Conservation (phyloP, 2,888 invertebrate species). For the Tenthredo scrophulariae region DNA sequence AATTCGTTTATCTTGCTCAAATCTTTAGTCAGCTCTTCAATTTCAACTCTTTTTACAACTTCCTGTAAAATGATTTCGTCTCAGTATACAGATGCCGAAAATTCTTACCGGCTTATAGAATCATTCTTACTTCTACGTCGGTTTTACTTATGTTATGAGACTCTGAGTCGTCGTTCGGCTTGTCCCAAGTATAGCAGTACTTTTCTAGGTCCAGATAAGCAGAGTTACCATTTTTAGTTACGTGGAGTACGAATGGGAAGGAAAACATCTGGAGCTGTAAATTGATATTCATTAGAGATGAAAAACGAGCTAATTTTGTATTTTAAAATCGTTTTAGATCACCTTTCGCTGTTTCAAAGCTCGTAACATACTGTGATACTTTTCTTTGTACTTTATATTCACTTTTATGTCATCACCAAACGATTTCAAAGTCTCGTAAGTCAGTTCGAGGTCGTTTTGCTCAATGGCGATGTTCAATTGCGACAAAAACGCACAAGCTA, state of each 20-base stretch:
- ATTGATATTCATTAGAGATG: conserved; percentile 61
- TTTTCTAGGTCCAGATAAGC: conserved; percentile 70
- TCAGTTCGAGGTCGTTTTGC: conserved; percentile 63
- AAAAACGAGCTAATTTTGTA: conserved; percentile 27
- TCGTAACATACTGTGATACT: conserved; percentile 64
- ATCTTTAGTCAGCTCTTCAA: conserved; percentile 75
- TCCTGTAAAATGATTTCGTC: conserved; percentile 70
- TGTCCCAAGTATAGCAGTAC: conserved; percentile 71
- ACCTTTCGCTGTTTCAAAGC: conserved; percentile 61
- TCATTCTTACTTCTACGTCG: conserved; percentile 68
- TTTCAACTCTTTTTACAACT: conserved; percentile 79
- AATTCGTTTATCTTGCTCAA: conserved; percentile 77
- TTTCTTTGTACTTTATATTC: conserved; percentile 63
- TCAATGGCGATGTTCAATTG: conserved; percentile 70
- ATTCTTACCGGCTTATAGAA: not conserved
- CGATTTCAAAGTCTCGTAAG: conserved; percentile 66
- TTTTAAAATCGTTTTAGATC: not conserved
- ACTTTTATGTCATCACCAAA: conserved; percentile 60
- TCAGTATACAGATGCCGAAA: not conserved
- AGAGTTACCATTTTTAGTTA: conserved; percentile 67
- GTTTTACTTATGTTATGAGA: conserved; percentile 68
- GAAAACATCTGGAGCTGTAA: conserved; percentile 29
- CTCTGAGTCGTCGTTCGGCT: conserved; percentile 66
- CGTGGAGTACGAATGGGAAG: conserved; percentile 67
- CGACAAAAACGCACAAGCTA: conserved; percentile 67